A percentile compares a stretch with the other conserved stretches of the same genome.
phyloP scores from a whole-genome alignment of 2,888 invertebrate genomes.

The Periphyllus acericola region DNA sequence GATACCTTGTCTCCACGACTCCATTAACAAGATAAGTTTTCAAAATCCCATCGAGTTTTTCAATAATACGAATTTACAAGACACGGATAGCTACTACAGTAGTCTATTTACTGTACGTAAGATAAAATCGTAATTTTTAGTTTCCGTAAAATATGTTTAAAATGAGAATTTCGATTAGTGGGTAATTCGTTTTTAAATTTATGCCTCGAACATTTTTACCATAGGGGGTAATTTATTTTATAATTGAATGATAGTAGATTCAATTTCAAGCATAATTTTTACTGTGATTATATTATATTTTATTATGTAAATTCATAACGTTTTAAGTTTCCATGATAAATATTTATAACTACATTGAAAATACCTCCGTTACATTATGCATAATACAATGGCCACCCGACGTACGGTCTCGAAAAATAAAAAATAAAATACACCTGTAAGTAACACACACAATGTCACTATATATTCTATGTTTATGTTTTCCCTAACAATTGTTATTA shows the following conservation, averaged over 20 bases:
- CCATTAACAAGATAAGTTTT: not conserved
- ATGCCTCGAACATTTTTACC: not conserved
- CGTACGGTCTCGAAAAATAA: not conserved
- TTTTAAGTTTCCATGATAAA: constrained; percentile 22
- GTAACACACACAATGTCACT: constrained; percentile 26
- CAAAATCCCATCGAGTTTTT: not conserved
- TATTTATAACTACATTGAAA: constrained; percentile 25
- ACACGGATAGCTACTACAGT: not conserved
- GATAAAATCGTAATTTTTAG: not conserved
- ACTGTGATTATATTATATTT: constrained; percentile 3
- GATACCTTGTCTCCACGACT: not conserved
- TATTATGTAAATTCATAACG: not conserved
- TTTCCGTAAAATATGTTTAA: not conserved
- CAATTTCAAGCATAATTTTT: not conserved
- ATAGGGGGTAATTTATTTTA: constrained; percentile 8
- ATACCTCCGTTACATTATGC: constrained; percentile 12
- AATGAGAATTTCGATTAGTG: not conserved
- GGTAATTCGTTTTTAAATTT: constrained; percentile 7
- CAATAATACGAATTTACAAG: not conserved
- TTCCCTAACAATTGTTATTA: constrained; percentile 13
- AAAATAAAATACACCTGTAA: constrained; percentile 24
- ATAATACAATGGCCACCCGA: constrained; percentile 25
- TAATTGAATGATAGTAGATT: not conserved
- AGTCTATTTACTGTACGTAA: not conserved
- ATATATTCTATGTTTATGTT: constrained; percentile 8